Percentiles rank a stretch among this genome's conserved stretches.
phyloP scores from a whole-genome alignment of 2,797 vertebrate species.

The Arrhamphus sclerolepis region DNA sequence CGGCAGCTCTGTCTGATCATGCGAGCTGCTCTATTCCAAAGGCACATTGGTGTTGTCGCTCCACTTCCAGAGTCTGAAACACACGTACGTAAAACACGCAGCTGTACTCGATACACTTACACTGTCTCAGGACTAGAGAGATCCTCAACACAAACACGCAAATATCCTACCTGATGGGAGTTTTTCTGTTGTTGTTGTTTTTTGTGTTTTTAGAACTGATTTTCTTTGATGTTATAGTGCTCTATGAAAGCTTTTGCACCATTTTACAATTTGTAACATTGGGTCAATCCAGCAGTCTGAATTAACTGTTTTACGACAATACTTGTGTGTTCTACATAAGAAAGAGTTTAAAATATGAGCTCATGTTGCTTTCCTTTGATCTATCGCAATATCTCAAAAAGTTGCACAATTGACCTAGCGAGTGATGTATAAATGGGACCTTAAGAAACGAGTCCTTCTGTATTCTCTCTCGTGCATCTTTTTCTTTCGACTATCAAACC shows the following conservation, averaged over 20 bases:
- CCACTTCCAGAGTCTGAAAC: slow-evolving; percentile 39
- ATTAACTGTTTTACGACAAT: slow-evolving; percentile 57
- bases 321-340: slow-evolving; percentile 47
- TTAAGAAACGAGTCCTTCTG: slow-evolving; percentile 59
- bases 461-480: slow-evolving; percentile 55
- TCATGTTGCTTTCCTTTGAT: slow-evolving; percentile 62
- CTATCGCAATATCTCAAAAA: slow-evolving; percentile 47
- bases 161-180: slow-evolving; percentile 27
- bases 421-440: slow-evolving; percentile 49
- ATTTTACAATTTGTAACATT: slow-evolving; percentile 52
- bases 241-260: slow-evolving; percentile 61
- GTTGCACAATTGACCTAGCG: slow-evolving; percentile 62
- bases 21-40: slow-evolving; percentile 55
- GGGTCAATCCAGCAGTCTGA: slow-evolving; percentile 45
- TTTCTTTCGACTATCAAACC: slow-evolving; percentile 65
- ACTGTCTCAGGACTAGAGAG: slow-evolving; percentile 72
- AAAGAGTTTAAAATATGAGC: slow-evolving; percentile 30
- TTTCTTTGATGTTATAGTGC: slow-evolving; percentile 40
- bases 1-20: slow-evolving; percentile 38
- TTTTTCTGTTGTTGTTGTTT: too few species aligned
- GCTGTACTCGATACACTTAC: slow-evolving; percentile 47
- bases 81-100: slow-evolving; percentile 42
- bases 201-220: slow-evolving; percentile 47
- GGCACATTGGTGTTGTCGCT: slow-evolving; percentile 63
- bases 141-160: slow-evolving; percentile 28